phyloP scores from a whole-genome alignment of 1,140 invertebrate genomes.

The Trypoxylus dichotomus region DNA sequence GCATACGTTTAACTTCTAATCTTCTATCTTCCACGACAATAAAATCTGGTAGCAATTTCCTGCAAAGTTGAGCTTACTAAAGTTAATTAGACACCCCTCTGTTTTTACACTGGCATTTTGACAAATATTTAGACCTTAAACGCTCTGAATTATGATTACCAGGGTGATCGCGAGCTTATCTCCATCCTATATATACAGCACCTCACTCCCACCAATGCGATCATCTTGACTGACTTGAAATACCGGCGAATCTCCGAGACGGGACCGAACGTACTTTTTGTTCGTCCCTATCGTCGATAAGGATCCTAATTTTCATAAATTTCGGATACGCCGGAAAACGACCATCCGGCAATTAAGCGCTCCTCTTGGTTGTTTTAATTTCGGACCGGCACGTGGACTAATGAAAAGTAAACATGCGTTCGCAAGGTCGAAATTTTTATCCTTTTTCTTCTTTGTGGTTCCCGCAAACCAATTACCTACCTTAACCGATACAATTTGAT shows the following conservation, averaged over 20 bases:
- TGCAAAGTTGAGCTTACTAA: neutral
- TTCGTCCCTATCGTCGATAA: neutral
- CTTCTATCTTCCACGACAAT: too few relatives aligned
- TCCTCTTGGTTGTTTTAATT: neutral
- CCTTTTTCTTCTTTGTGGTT: neutral
- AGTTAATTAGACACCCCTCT: neutral
- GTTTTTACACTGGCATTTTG: neutral
- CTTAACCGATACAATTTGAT: constrained; percentile 1
- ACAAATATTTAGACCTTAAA: constrained; percentile 4
- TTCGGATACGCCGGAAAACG: constrained; percentile 6
- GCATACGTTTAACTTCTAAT: too few relatives aligned
- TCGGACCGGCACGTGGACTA: neutral
- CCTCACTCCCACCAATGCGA: neutral
- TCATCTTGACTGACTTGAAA: neutral
- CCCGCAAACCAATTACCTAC: neutral
- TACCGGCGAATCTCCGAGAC: neutral
- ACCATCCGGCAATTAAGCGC: constrained; percentile 1
- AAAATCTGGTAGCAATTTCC: too few relatives aligned
- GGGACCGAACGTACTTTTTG: neutral
- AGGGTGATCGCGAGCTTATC: neutral
- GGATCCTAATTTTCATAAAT: constrained; percentile 23
- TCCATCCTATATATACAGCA: neutral
- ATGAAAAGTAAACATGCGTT: neutral
- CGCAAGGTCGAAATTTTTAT: neutral
- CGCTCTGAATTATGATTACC: constrained; percentile 2